Percentiles rank a stretch among this genome's conserved stretches.
These are phyloP conservation scores for Ectemnius cavifrons DNA, from an alignment of 2,888 invertebrate genomes.

Conservation along the genomic window DNA sequence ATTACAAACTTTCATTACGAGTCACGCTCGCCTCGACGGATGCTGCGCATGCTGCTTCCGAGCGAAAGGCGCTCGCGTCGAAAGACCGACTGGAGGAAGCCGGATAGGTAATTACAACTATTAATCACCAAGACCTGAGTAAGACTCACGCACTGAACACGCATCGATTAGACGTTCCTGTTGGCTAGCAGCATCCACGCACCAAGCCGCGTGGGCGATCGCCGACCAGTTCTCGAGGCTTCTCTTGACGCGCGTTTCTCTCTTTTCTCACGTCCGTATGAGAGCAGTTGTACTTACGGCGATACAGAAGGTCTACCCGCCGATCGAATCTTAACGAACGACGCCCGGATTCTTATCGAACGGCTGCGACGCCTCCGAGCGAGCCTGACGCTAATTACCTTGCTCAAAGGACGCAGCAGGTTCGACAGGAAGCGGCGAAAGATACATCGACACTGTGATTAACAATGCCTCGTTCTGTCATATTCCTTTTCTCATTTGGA, in stretches of 20 bases:
- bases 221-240: conserved; percentile 31
- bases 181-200: conserved; percentile 23
- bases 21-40: conserved; percentile 55
- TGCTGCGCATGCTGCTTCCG: conserved; percentile 42
- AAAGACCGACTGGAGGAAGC: conserved; percentile 14
- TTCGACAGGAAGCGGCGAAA: background rate
- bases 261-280: background rate
- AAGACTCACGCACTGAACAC: conserved; percentile 39
- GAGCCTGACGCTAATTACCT: conserved; percentile 43
- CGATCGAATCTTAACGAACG: conserved; percentile 8
- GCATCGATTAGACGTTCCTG: conserved; percentile 56
- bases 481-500: too few species aligned
- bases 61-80: conserved; percentile 18
- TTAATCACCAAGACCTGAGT: conserved; percentile 50
- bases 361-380: conserved; percentile 26
- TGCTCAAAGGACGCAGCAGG: background rate
- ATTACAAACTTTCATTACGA: conserved; percentile 65
- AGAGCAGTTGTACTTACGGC: background rate
- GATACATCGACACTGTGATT: too few species aligned
- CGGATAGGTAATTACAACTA: conserved; percentile 56
- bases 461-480: too few species aligned
- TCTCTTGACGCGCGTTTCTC: conserved; percentile 6
- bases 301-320: background rate
- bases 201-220: conserved; percentile 53
- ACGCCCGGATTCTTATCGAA: conserved; percentile 21